Conservation (phyloP, 92 coral and sea anemone species). For the Phenganax subtilis region DNA sequence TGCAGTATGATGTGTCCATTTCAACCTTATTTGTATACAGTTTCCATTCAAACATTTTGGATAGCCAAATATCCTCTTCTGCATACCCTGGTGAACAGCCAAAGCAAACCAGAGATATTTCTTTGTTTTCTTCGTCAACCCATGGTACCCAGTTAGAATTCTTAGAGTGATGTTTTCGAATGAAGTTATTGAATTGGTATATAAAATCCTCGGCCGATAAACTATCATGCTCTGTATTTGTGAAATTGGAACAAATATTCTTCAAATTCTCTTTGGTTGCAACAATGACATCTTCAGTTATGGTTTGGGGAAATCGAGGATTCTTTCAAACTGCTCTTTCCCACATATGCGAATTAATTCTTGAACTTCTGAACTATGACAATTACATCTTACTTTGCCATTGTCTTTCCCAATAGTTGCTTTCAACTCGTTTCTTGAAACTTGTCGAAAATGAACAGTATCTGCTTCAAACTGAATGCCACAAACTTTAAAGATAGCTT, state of each 20-base stretch:
- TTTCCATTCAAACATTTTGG: not conserved
- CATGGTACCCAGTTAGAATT: not conserved
- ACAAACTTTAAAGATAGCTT: not conserved
- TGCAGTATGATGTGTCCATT: not conserved
- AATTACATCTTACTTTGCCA: not conserved
- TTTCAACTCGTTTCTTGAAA: conserved; percentile 17
- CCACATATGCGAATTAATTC: not conserved
- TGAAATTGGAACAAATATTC: not conserved
- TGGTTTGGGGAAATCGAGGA: not conserved
- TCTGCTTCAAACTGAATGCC: not conserved
- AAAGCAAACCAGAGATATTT: not conserved
- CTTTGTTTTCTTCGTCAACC: not conserved
- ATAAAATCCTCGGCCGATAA: not conserved
- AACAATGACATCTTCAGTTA: not conserved
- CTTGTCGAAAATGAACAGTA: not conserved
- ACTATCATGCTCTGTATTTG: not conserved
- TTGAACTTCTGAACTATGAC: not conserved
- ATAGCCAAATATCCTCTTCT: not conserved
- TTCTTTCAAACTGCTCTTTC: not conserved
- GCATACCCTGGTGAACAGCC: conserved; percentile 2
- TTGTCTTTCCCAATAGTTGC: not conserved
- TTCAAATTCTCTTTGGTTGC: not conserved
- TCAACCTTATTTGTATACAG: not conserved
- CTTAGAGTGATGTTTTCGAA: not conserved
- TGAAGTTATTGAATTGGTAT: not conserved